Evolutionary conservation across 2,797 vertebrate species (phyloP).

Genomic region (Crocodylus rhombifer): DNA sequence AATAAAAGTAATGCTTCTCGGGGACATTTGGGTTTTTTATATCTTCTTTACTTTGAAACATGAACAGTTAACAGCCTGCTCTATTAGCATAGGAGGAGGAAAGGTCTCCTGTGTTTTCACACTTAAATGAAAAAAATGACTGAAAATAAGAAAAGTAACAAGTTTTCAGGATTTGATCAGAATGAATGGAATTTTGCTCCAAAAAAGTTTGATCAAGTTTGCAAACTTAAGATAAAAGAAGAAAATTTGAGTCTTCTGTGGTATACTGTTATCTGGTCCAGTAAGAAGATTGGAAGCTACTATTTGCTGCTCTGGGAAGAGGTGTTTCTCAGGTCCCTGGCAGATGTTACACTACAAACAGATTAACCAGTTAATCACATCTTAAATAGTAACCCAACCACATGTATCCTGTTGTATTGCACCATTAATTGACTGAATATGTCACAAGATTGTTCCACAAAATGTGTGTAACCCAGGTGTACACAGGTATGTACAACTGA

Average conservation of each 20-base stretch:
- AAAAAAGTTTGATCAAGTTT: neutral
- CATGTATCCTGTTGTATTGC: too few species aligned
- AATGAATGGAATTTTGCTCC: neutral
- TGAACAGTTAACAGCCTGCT: neutral
- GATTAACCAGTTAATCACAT: too few species aligned
- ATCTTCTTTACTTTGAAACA: neutral
- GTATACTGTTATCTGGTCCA: too few species aligned
- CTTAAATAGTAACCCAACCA: too few species aligned
- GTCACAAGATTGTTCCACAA: too few species aligned
- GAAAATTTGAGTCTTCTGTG: neutral
- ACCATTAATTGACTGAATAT: too few species aligned
- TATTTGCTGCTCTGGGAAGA: neutral
- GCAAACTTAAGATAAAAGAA: neutral
- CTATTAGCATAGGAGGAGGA: neutral
- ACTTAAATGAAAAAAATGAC: neutral
- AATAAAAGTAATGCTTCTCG: neutral
- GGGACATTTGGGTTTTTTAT: rapidly evolving
- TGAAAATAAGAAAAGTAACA: neutral
- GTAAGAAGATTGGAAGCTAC: too few species aligned
- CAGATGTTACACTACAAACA: neutral
- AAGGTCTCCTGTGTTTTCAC: neutral
- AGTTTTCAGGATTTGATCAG: neutral
- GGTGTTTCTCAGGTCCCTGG: neutral
- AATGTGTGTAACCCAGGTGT: too few species aligned
- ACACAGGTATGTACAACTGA: too few species aligned